A percentile compares a stretch with the other conserved stretches of the same genome.
Evolutionary conservation across 2,113 vertebrate species (phyloP).

Genomic region (Crypturellus undulatus): DNA sequence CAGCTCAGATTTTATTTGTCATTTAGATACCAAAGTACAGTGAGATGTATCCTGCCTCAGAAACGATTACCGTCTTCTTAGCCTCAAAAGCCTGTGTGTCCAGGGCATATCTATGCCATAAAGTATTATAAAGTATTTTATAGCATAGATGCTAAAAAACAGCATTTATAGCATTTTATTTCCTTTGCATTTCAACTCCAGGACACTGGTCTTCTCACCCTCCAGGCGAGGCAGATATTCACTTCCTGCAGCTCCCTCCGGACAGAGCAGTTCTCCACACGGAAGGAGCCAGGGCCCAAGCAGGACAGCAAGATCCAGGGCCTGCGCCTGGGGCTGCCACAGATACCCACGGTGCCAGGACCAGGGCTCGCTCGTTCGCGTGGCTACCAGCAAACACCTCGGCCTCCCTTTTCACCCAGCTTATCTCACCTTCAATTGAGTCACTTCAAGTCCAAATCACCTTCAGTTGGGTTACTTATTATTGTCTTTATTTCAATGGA

Average conservation of each 20-base stretch:
- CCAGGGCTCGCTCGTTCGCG: not conserved
- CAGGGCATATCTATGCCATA: not conserved
- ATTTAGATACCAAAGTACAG: not conserved
- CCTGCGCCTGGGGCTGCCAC: not conserved
- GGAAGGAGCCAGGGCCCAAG: not conserved
- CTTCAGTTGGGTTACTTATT: not conserved
- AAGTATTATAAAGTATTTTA: not conserved
- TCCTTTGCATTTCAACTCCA: not conserved
- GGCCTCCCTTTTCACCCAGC: not conserved
- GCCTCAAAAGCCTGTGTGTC: not conserved
- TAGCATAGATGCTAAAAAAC: too few species aligned
- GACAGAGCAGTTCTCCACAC: not conserved
- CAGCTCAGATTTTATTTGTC: not conserved
- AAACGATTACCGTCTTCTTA: not conserved
- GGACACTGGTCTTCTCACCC: not conserved
- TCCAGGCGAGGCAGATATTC: not conserved
- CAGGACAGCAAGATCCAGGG: not conserved
- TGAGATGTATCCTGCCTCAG: not conserved
- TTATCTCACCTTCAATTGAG: not conserved
- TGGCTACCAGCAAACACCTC: not conserved
- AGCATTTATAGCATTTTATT: too few species aligned
- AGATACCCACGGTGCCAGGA: not conserved
- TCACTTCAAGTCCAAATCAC: not conserved
- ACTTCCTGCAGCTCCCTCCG: not conserved
- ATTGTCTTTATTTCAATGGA: constrained; percentile 20